These are phyloP conservation scores for Amphipoea oculea DNA, from an alignment of 2,888 invertebrate genomes.

Conservation along the genomic window DNA sequence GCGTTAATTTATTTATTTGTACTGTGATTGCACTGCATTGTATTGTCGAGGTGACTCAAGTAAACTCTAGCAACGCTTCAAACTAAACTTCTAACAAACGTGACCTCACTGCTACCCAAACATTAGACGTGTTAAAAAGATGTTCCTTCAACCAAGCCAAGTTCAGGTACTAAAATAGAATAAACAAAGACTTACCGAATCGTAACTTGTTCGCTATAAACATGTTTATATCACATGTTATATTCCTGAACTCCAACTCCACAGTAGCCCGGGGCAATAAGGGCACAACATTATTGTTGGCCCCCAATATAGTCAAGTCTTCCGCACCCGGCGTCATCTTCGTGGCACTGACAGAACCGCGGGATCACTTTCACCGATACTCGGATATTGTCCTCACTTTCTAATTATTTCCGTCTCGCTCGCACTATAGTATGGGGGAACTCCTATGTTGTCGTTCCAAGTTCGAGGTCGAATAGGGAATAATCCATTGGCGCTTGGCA, in stretches of 20 bases:
- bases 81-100: neutral
- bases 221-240: slow-evolving; percentile 91
- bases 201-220: slow-evolving; percentile 90
- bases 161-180: slow-evolving; percentile 28
- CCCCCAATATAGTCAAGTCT: slow-evolving; percentile 74
- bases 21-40: slow-evolving; percentile 1
- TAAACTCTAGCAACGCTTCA: slow-evolving; percentile 11
- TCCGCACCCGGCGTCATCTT: slow-evolving; percentile 79
- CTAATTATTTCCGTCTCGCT: slow-evolving; percentile 62
- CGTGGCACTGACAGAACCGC: slow-evolving; percentile 45
- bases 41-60: slow-evolving; percentile 5
- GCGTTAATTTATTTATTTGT: slow-evolving; percentile 13
- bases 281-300: slow-evolving; percentile 86
- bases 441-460: slow-evolving; percentile 37
- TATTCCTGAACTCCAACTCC: slow-evolving; percentile 92
- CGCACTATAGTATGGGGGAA: slow-evolving; percentile 36
- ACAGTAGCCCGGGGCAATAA: slow-evolving; percentile 91
- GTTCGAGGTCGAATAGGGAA: slow-evolving; percentile 63
- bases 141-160: neutral
- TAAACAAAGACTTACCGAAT: slow-evolving; percentile 88
- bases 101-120: neutral
- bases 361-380: slow-evolving; percentile 61
- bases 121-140: neutral
- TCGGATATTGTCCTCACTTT: slow-evolving; percentile 66
- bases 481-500: slow-evolving; percentile 58